A percentile compares a stretch with the other conserved stretches of the same genome.
Evolutionary conservation across 2,888 invertebrate species (phyloP).

Genomic region (Aspidiotus destructor): DNA sequence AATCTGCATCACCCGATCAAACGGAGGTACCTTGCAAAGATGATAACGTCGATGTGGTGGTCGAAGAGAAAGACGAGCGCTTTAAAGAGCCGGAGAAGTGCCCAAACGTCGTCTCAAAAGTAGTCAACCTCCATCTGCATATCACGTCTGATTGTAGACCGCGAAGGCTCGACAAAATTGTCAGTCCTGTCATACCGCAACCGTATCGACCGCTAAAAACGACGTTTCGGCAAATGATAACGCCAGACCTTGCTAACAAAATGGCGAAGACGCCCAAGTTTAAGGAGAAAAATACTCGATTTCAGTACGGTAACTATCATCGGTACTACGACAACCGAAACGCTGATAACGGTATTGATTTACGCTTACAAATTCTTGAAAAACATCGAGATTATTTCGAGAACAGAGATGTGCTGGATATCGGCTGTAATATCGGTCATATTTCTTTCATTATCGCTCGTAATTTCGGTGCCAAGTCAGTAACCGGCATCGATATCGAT

Average conservation of each 20-base stretch:
- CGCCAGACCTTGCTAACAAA: conserved; percentile 35
- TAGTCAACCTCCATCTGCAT: conserved; percentile 10
- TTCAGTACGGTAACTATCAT: conserved; percentile 93
- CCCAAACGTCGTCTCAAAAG: conserved; percentile 2
- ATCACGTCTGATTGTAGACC: not conserved
- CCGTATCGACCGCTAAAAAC: conserved; percentile 49
- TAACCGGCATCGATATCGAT: conserved; percentile 93
- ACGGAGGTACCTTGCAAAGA: not conserved
- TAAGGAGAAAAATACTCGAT: conserved; percentile 64
- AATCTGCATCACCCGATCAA: not conserved
- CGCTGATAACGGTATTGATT: conserved; percentile 64
- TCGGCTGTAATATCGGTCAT: conserved; percentile 96
- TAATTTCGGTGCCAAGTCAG: conserved; percentile 71
- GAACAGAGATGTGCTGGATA: conserved; percentile 84
- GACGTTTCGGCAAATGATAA: conserved; percentile 35
- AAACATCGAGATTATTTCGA: conserved; percentile 72
- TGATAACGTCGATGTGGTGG: not conserved
- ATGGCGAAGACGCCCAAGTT: conserved; percentile 53
- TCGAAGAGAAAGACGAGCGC: not conserved
- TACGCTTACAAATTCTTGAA: conserved; percentile 69
- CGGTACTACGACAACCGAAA: conserved; percentile 86
- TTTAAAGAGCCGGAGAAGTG: not conserved
- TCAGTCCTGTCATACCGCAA: conserved; percentile 83
- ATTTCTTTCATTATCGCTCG: conserved; percentile 83
- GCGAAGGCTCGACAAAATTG: conserved; percentile 61